Conservation (phyloP, 2,797 vertebrate species). For the Gastrophryne carolinensis region DNA sequence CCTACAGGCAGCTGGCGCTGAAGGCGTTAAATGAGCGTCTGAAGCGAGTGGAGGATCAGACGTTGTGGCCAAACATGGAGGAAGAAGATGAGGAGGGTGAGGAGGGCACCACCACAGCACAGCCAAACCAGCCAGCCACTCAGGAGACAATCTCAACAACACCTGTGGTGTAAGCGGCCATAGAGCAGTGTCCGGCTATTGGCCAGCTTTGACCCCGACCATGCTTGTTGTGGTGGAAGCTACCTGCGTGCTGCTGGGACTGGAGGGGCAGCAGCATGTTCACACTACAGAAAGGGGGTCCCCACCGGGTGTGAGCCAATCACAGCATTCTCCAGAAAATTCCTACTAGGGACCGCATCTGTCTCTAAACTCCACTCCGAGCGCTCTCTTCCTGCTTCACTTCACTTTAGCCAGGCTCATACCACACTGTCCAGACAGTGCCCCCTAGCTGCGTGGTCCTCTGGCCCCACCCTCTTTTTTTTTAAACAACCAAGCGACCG, state of each 20-base stretch:
- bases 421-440: not conserved
- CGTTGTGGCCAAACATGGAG: constrained; percentile 96
- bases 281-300: constrained; percentile 16
- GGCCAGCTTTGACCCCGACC: constrained; percentile 40
- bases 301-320: no score
- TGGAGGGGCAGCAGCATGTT: constrained; percentile 4
- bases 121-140: not conserved
- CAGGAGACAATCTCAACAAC: constrained; percentile 89
- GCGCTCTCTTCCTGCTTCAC: not conserved
- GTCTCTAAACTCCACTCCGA: constrained; percentile 19
- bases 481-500: no score
- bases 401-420: not conserved
- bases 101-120: constrained; percentile 51
- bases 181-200: constrained; percentile 28
- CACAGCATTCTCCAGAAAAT: no score
- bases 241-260: not conserved
- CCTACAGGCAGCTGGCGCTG: constrained; percentile 88
- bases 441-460: not conserved
- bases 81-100: constrained; percentile 90
- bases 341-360: constrained; percentile 2
- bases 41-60: constrained; percentile 92
- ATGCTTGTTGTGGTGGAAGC: not conserved
- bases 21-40: constrained; percentile 95
- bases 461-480: not conserved
- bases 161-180: constrained; percentile 73